A percentile compares a stretch with the other conserved stretches of the same genome.
phyloP scores from a whole-genome alignment of 2,888 invertebrate species.

The Sialis fuliginosa region DNA sequence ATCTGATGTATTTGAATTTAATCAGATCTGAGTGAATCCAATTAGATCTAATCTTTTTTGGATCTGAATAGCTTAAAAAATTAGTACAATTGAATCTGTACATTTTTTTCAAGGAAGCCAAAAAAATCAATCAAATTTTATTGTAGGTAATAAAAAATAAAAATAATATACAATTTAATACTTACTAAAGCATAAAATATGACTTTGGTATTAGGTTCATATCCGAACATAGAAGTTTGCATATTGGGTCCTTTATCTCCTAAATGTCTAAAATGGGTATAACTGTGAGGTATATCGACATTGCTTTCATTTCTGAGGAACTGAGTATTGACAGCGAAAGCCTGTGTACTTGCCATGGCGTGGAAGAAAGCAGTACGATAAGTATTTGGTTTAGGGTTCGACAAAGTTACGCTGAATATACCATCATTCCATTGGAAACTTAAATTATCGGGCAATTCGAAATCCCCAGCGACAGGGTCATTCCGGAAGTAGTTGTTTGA shows the following conservation, averaged over 20 bases:
- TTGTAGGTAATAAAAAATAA: neutral
- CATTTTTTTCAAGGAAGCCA: neutral
- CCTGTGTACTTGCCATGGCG: conserved; percentile 52
- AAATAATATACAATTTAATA: neutral
- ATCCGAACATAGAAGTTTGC: conserved; percentile 52
- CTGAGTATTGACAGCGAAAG: conserved; percentile 50
- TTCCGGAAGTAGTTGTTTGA: conserved; percentile 56
- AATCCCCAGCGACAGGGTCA: conserved; percentile 48
- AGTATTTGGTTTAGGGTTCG: conserved; percentile 30
- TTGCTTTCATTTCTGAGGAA: conserved; percentile 35
- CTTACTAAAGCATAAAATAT: conserved; percentile 43
- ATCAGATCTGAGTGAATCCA: too few species aligned
- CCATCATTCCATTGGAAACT: conserved; percentile 68
- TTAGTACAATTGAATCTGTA: too few species aligned
- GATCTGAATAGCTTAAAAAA: too few species aligned
- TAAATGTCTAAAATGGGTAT: conserved; percentile 31
- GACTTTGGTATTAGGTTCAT: conserved; percentile 39
- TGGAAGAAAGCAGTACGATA: conserved; percentile 56
- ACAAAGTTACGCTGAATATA: conserved; percentile 47
- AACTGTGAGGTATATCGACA: conserved; percentile 32
- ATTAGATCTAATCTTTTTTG: too few species aligned
- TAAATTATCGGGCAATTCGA: conserved; percentile 41
- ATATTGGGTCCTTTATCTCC: conserved; percentile 45
- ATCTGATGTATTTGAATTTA: too few species aligned
- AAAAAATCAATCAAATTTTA: neutral